Evolutionary conservation across 2,797 vertebrate genomes (phyloP), one percentile per base, ranked within the genome.

Genomic region (Sylvilagus floridanus): DNA sequence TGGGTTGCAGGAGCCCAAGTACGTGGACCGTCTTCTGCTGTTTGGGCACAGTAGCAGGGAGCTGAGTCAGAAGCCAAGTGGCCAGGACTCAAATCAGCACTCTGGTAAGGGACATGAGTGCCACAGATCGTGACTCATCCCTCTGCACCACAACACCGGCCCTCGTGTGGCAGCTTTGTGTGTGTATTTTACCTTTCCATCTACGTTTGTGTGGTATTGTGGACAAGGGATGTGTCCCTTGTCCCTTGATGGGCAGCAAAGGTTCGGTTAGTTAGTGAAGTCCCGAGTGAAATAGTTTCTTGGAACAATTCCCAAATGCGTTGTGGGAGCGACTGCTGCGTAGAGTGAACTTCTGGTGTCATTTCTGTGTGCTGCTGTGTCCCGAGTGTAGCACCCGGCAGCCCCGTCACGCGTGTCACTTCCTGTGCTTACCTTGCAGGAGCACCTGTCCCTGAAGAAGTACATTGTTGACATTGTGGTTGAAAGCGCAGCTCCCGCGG

Each of bases 401-500:
- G 42, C 42, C 42, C 42, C 42, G 42, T 42, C 42, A 42, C 42
- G 54, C 54, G 19, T 95, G 69, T 95, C 62, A 26, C 78, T 93
- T 73, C 5, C 52, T 86, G 84, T 57, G 22, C 97, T 4, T 98
- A 82, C 96, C 57, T 93, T 98, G 13, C 96, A 99, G 99, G 99
- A 99, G 93, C 99, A 99, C 97, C 99, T 99, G 83, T 99, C 99
- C 77, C 98, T 99, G 97, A 99, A 99, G 98, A 99, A 99, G 97
- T 99, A 99, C 97, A 99, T 99, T 54, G 98, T 99, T 97, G 99
- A 99, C 91, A 99, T 99, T 91, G 98, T 99, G 97, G 98, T 98
- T 2, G 99, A 99, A 98, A 98, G 98, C 97, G 98, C 98, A 0
- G 98, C 99, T 91, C 98, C 99, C 50, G 97, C 98, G 32, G 99